Base-by-base conservation (phyloP, 2,888 invertebrate species). In the Hydrotaea diabolus region DNA sequence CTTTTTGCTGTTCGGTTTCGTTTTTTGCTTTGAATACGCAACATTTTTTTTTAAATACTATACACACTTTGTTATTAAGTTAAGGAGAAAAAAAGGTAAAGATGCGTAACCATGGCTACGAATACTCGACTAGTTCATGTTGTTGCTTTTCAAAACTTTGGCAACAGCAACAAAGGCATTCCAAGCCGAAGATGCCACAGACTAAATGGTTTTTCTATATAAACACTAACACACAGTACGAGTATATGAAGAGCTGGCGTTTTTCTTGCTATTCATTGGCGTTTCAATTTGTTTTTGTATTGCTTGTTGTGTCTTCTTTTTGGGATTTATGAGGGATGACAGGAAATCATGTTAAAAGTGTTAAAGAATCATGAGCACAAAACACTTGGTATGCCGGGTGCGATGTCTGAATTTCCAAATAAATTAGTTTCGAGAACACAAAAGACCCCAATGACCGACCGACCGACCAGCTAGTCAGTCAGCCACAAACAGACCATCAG, bases 71-170 rank as follows among this genome's bases (percentile, higher is more conserved):
- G 59, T 79, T 76, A 82, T 79, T 82, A 76, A 77, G 84, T 53
- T 73, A 31, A 80, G 43, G 23, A 64, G 13, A 8, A 36, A 36
- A 8, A 17, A 84, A 84, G 81, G 72, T 81, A 79, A 85, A 76
- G 78, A 82, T 81, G 84, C 84, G 84, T 85, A 79, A 82, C 84
- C 79, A 76, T 85, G 78, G 81, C 43, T 66, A 69, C 31, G 19
- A 62, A 66, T 43, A 81, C 76, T 62, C 75, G 75, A 62, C 69
- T 43, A 66, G 66, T 19, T 39, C 2, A 59, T 59, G n/a, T 55
- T 55, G n/a, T 53, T 17, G 55, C 13, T 21, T n/a, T 72, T 80
- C 69, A 76, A 78, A 7, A 7, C 31, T 78, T 78, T 75, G 26
- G 26, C 31, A 46, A 0, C 77, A 73, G 55, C 49, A 77, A 59